A percentile compares a stretch with the other conserved stretches of the same genome.
Evolutionary conservation across 2,113 vertebrate species (phyloP).

Genomic region (Chaenogobius annularis): DNA sequence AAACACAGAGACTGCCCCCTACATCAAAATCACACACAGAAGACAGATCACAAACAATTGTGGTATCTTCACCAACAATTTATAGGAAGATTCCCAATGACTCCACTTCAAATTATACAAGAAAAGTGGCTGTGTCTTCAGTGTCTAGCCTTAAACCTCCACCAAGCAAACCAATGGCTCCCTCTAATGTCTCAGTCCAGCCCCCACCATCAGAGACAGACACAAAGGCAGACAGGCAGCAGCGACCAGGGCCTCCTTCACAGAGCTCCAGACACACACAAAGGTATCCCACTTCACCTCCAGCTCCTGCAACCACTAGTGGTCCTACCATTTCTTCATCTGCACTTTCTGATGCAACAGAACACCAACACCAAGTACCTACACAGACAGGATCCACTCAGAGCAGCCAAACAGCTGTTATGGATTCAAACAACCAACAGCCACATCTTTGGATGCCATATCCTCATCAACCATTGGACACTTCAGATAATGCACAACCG

Average conservation of each 20-base stretch:
- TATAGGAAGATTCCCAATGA: slow-evolving; percentile 69
- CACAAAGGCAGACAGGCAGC: slow-evolving; percentile 30
- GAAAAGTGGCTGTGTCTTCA: slow-evolving; percentile 69
- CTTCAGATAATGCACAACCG: slow-evolving; percentile 45
- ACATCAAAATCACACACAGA: slow-evolving; percentile 54
- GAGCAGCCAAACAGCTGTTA: slow-evolving; percentile 42
- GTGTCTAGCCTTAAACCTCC: slow-evolving; percentile 74
- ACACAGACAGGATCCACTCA: slow-evolving; percentile 28
- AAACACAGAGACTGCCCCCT: slow-evolving; percentile 50
- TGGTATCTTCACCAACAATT: slow-evolving; percentile 63
- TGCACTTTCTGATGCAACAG: slow-evolving; percentile 18
- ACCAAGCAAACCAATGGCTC: slow-evolving; percentile 52
- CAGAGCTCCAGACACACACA: slow-evolving; percentile 54
- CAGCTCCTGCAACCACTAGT: slow-evolving; percentile 23
- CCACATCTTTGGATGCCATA: slow-evolving; percentile 33
- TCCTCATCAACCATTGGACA: slow-evolving; percentile 35
- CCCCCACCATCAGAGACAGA: slow-evolving; percentile 43
- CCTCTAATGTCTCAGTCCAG: slow-evolving; percentile 36
- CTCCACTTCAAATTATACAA: slow-evolving; percentile 57
- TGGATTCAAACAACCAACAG: slow-evolving; percentile 45
- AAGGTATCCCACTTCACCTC: slow-evolving; percentile 44
- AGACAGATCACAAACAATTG: slow-evolving; percentile 63
- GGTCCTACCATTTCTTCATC: slow-evolving; percentile 25
- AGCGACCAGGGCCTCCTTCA: slow-evolving; percentile 30
- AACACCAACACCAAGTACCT: slow-evolving; percentile 27